Conservation (phyloP, 2,888 invertebrate species). For the Ochropleura leucogaster region DNA sequence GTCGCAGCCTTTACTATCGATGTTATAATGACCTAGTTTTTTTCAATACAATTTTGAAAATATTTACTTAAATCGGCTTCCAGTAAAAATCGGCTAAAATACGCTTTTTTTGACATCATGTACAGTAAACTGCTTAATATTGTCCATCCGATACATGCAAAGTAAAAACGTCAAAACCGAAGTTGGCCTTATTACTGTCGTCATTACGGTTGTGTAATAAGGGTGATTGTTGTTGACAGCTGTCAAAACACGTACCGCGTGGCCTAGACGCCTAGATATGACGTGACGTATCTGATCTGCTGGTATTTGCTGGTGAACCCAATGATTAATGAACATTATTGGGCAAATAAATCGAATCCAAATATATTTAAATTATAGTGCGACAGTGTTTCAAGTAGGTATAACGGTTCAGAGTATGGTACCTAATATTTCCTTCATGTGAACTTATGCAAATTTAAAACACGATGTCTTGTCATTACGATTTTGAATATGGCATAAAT, state of each 20-base stretch:
- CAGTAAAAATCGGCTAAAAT: no score
- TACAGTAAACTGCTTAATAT: not conserved
- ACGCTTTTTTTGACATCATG: no score
- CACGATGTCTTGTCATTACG: not conserved
- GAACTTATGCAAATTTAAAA: not conserved
- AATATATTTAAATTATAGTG: not conserved
- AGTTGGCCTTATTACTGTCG: not conserved
- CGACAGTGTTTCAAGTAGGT: not conserved
- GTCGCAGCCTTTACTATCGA: not conserved
- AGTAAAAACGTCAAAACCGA: not conserved
- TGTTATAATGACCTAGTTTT: not conserved
- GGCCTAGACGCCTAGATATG: not conserved
- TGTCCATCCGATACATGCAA: not conserved
- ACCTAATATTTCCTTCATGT: no score
- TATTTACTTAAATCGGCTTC: no score
- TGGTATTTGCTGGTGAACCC: no score
- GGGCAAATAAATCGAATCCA: not conserved
- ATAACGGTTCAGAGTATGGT: not conserved
- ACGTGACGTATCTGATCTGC: no score
- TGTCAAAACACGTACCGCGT: conserved; percentile 23
- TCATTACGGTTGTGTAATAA: conserved; percentile 2
- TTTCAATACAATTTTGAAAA: not conserved
- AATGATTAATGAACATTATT: not conserved
- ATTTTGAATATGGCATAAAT: not conserved
- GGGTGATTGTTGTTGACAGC: conserved; percentile 31